Percentiles rank a stretch among this genome's conserved stretches.
Evolutionary conservation across 1,140 invertebrate genomes (phyloP).

Genomic region (Dryas iulia): DNA sequence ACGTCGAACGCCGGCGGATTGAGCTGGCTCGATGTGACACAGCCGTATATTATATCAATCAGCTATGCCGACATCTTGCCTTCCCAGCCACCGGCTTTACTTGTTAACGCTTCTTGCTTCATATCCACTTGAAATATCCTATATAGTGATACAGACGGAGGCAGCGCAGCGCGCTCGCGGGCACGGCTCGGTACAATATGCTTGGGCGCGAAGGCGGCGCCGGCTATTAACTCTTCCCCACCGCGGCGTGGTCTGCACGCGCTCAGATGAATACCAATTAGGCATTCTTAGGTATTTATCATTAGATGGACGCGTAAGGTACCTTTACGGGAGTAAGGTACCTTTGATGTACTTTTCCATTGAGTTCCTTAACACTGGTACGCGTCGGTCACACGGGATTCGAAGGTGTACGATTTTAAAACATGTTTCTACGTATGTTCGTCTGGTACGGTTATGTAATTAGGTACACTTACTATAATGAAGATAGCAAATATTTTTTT

Average conservation of each 20-base stretch:
- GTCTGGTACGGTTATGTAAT: conserved; percentile 8
- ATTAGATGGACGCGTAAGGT: conserved; percentile 55
- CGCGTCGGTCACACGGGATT: conserved; percentile 26
- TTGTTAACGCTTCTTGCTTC: background rate
- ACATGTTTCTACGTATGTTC: conserved; percentile 3
- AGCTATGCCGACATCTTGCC: conserved; percentile 87
- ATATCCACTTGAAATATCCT: background rate
- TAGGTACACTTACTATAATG: conserved; percentile 10
- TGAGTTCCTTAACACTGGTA: conserved; percentile 29
- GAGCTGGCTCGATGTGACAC: conserved; percentile 85
- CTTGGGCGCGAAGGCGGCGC: conserved; percentile 76
- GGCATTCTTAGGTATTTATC: conserved; percentile 71
- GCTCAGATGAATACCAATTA: conserved; percentile 80
- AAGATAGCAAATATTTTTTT: background rate
- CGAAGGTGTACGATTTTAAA: conserved; percentile 14
- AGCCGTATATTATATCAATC: conserved; percentile 83
- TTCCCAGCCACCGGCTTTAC: conserved; percentile 80
- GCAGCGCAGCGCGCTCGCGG: conserved; percentile 61
- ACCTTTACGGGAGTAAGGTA: conserved; percentile 32
- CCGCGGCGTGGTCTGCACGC: conserved; percentile 75
- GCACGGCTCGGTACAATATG: conserved; percentile 77
- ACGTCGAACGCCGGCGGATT: conserved; percentile 81
- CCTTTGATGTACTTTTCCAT: conserved; percentile 49
- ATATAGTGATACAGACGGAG: background rate
- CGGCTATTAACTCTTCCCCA: conserved; percentile 80